Conservation (phyloP, 2,113 vertebrate genomes). For the Psittacula cyanocephala region DNA sequence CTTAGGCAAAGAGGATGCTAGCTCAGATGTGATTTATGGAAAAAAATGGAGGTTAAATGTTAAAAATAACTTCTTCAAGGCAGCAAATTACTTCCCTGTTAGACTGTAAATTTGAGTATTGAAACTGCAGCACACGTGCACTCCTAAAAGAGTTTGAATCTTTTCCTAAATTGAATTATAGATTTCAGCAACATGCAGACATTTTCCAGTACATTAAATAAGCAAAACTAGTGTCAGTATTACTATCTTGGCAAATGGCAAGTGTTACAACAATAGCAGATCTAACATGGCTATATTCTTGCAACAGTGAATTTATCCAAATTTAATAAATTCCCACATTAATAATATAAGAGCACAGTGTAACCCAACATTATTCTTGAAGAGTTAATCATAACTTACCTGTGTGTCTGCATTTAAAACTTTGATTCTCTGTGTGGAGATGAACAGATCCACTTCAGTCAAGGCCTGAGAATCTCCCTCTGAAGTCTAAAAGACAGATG, state of each 20-base stretch:
- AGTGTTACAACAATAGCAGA: background rate
- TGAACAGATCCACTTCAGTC: slow-evolving; percentile 96
- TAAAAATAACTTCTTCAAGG: background rate
- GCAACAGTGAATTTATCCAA: background rate
- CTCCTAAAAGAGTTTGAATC: background rate
- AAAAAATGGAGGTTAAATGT: background rate
- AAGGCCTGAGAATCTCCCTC: slow-evolving; percentile 90
- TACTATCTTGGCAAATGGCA: background rate
- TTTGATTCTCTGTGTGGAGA: slow-evolving; percentile 98
- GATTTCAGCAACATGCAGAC: background rate
- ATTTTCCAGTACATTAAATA: background rate
- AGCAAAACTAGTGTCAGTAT: background rate
- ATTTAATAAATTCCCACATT: background rate
- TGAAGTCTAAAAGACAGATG: slow-evolving; percentile 77
- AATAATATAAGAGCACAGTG: background rate
- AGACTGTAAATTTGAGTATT: background rate
- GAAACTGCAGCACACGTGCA: background rate
- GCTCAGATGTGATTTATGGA: background rate
- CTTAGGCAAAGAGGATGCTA: background rate
- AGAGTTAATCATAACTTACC: slow-evolving; percentile 68
- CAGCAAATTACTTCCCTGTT: background rate
- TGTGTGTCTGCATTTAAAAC: slow-evolving; percentile 98
- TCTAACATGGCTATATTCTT: background rate
- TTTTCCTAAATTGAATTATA: background rate
- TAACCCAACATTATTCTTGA: background rate